Conservation (phyloP, 2,888 invertebrate species). For the Epistrophe grossulariae region DNA sequence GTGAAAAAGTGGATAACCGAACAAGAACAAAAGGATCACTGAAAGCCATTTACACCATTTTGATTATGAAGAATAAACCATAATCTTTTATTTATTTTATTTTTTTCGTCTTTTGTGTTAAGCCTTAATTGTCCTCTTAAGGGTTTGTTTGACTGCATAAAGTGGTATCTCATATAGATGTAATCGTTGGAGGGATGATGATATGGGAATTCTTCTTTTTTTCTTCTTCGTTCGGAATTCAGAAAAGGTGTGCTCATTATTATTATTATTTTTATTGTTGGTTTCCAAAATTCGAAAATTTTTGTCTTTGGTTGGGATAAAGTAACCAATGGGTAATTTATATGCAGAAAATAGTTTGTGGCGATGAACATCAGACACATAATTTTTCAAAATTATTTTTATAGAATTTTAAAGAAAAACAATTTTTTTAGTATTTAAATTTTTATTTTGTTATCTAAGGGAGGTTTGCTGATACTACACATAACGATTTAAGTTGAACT, state of each 20-base stretch:
- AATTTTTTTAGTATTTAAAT: too few relatives aligned
- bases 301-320: background rate
- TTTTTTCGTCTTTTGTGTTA: conserved; percentile 30
- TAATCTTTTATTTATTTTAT: conserved; percentile 24
- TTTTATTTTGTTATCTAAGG: too few relatives aligned
- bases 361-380: background rate
- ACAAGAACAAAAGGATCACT: conserved; percentile 24
- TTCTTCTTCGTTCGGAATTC: conserved; percentile 9
- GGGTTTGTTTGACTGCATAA: conserved; percentile 43
- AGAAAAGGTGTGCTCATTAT: conserved; percentile 13
- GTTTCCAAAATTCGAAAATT: background rate
- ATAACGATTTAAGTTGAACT: too few relatives aligned
- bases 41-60: conserved; percentile 67
- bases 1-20: conserved; percentile 23
- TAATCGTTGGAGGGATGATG: background rate
- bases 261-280: conserved; percentile 3
- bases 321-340: background rate
- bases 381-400: too few relatives aligned
- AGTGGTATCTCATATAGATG: conserved; percentile 12
- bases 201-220: background rate
- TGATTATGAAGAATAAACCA: conserved; percentile 68
- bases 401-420: too few relatives aligned
- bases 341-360: background rate
- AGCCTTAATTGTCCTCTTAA: conserved; percentile 71
- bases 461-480: too few relatives aligned